Conservation (phyloP, 2,113 vertebrate genomes). For the Malurus melanocephalus region DNA sequence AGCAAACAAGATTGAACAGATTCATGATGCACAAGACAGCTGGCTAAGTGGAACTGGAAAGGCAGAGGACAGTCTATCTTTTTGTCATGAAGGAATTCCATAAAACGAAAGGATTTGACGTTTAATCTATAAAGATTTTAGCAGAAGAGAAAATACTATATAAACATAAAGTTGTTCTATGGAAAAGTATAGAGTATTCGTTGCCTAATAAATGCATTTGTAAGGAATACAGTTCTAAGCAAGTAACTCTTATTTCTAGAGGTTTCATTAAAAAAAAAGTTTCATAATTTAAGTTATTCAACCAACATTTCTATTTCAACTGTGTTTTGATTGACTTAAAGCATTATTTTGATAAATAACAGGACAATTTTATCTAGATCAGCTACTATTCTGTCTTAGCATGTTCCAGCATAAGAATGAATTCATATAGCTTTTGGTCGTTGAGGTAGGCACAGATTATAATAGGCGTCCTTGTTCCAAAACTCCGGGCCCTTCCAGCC, state of each 20-base stretch:
- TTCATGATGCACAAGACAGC: neutral
- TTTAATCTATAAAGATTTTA: neutral
- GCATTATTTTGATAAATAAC: neutral
- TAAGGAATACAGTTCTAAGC: neutral
- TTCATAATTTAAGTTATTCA: conserved; percentile 13
- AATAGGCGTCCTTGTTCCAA: conserved; percentile 92
- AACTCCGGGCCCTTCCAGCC: conserved; percentile 94
- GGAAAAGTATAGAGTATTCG: neutral
- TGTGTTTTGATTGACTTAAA: neutral
- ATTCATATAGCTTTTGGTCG: conserved; percentile 82
- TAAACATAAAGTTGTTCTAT: neutral
- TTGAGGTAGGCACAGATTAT: conserved; percentile 94
- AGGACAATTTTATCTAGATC: neutral
- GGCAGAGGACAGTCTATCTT: neutral
- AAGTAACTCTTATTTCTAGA: neutral
- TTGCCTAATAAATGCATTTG: neutral
- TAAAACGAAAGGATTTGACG: neutral
- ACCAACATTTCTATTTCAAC: neutral
- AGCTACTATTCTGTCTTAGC: neutral
- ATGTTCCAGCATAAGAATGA: neutral
- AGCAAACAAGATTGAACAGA: neutral
- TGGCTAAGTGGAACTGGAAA: neutral
- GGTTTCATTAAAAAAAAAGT: neutral
- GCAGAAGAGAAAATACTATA: neutral
- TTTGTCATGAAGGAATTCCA: neutral